Evolutionary conservation across 1,140 invertebrate species (phyloP).

Genomic region (Spodoptera litura): DNA sequence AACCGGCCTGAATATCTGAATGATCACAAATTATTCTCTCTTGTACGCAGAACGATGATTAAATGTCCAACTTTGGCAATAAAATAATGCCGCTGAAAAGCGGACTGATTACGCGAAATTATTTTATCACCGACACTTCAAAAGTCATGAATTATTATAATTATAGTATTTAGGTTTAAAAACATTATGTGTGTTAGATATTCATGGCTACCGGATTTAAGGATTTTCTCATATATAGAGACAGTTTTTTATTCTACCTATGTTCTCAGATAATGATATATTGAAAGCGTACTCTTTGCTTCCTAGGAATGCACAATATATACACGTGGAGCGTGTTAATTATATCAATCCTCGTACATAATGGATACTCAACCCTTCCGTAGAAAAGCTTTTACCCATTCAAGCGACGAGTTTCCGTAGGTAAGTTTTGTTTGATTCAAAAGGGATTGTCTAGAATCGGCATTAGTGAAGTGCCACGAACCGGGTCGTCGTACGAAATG

Average conservation of each 20-base stretch:
- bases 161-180: no score
- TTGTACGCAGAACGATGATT: conserved; percentile 19
- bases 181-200: no score
- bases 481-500: conserved; percentile 71
- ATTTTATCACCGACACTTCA: not conserved
- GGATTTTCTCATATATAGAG: no score
- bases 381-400: conserved; percentile 24
- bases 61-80: conserved; percentile 25
- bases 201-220: no score
- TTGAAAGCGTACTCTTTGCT: not conserved
- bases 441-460: conserved; percentile 55
- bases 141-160: conserved; percentile 15
- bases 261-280: no score
- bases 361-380: conserved; percentile 22
- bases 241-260: no score
- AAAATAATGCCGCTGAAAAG: conserved; percentile 12
- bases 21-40: conserved; percentile 36
- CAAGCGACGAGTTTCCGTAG: conserved; percentile 25
- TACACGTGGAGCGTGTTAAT: conserved; percentile 1
- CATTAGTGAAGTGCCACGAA: conserved; percentile 64
- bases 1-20: conserved; percentile 5
- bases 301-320: not conserved
- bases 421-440: conserved; percentile 38
- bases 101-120: conserved; percentile 3
- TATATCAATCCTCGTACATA: conserved; percentile 15